Evolutionary conservation across 2,113 vertebrate species (phyloP).

Genomic region (Piprites chloris): DNA sequence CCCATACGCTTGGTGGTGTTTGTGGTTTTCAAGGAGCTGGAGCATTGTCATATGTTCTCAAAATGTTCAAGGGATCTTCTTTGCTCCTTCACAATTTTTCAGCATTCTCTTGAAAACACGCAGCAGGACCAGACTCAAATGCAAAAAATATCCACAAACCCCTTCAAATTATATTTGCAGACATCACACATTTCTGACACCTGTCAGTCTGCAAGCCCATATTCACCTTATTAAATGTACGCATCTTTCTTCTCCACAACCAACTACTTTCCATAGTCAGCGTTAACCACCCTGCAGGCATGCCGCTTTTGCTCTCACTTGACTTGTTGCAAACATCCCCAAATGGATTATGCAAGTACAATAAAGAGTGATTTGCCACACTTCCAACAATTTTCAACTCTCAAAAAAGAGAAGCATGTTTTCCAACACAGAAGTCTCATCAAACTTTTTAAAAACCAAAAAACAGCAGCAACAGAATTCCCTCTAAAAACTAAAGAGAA

Average conservation of each 20-base stretch:
- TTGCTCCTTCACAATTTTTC: neutral
- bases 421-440: neutral
- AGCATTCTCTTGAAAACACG: neutral
- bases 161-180: neutral
- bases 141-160: neutral
- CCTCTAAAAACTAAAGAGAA: neutral
- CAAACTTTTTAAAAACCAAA: neutral
- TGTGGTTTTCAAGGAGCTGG: neutral
- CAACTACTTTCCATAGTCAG: neutral
- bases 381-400: neutral
- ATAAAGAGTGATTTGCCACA: neutral
- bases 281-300: neutral
- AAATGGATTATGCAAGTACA: neutral
- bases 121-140: neutral
- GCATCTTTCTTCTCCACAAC: neutral
- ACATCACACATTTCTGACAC: neutral
- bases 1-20: neutral
- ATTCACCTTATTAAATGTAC: neutral
- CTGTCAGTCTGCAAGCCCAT: neutral
- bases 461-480: neutral
- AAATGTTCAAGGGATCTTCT: neutral
- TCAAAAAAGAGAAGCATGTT: neutral
- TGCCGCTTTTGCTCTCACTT: neutral
- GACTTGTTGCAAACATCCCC: neutral
- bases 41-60: neutral